Conservation (phyloP, 1,140 invertebrate genomes). For the Chymomyza costata region DNA sequence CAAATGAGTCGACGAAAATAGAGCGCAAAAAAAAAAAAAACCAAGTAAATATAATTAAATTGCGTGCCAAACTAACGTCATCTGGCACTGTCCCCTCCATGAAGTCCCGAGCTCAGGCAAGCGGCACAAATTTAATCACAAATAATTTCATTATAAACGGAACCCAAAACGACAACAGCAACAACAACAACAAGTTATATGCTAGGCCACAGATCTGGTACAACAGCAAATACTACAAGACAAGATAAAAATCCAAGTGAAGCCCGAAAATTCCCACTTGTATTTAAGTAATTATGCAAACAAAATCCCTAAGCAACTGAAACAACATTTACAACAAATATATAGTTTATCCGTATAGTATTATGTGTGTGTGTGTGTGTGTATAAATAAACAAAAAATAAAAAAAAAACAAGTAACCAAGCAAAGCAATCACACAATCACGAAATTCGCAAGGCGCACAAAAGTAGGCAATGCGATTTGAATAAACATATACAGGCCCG, state of each 20-base stretch:
- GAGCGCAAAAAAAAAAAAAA: constrained; percentile 14
- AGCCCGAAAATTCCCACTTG: constrained; percentile 58
- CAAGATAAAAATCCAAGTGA: constrained; percentile 36
- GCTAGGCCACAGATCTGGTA: too few relatives aligned
- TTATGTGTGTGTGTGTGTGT: constrained; percentile 5
- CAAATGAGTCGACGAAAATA: neutral
- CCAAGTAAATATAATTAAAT: constrained; percentile 64
- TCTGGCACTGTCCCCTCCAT: neutral
- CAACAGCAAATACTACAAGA: constrained; percentile 1
- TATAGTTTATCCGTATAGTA: constrained; percentile 16
- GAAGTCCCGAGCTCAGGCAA: constrained; percentile 16
- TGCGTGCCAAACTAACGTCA: constrained; percentile 57
- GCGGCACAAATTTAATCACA: constrained; percentile 35
- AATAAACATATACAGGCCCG: too few relatives aligned
- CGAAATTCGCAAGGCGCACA: too few relatives aligned
- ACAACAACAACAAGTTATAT: neutral
- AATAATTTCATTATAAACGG: constrained; percentile 52
- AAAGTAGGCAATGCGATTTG: too few relatives aligned
- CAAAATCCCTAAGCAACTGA: constrained; percentile 27
- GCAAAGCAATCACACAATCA: too few relatives aligned
- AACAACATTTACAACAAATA: constrained; percentile 11
- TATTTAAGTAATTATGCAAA: constrained; percentile 61
- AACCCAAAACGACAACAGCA: constrained; percentile 2
- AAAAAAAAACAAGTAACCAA: too few relatives aligned
- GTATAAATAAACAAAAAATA: too few relatives aligned